phyloP scores from a whole-genome alignment of 1,140 invertebrate species.

The Tribolium castaneum region DNA sequence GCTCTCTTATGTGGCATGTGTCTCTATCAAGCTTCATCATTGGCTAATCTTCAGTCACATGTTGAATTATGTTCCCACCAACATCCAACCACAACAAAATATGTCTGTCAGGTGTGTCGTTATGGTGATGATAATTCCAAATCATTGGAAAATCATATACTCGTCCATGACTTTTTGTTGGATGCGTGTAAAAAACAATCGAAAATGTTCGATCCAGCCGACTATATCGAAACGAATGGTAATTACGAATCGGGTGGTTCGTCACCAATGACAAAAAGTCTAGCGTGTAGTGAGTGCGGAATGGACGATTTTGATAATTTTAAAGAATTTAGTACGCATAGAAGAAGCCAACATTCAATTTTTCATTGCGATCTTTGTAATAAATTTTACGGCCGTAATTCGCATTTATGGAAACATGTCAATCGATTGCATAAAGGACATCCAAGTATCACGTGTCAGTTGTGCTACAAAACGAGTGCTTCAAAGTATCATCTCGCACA shows the following conservation, averaged over 20 bases:
- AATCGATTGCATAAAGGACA: constrained; percentile 73
- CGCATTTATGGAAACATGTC: constrained; percentile 75
- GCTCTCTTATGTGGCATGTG: constrained; percentile 71
- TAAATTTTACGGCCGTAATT: constrained; percentile 72
- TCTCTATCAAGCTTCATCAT: constrained; percentile 67
- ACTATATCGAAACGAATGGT: constrained; percentile 67
- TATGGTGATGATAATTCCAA: constrained; percentile 71
- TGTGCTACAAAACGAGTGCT: constrained; percentile 71
- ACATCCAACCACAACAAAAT: constrained; percentile 63
- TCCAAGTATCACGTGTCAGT: constrained; percentile 70
- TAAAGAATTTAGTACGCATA: constrained; percentile 69
- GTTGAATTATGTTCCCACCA: constrained; percentile 66
- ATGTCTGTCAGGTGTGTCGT: constrained; percentile 68
- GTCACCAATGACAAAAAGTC: constrained; percentile 58
- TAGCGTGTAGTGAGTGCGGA: constrained; percentile 60
- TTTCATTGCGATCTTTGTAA: constrained; percentile 74
- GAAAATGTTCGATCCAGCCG: constrained; percentile 66
- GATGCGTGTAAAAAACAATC: constrained; percentile 62
- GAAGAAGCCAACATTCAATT: constrained; percentile 67
- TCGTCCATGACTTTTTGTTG: constrained; percentile 68
- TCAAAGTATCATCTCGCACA: constrained; percentile 70
- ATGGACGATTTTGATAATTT: constrained; percentile 62
- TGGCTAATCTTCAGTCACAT: constrained; percentile 66
- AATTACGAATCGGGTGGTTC: constrained; percentile 60
- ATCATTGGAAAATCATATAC: constrained; percentile 69